Base-by-base conservation (phyloP, 2,888 invertebrate genomes). In the Hydrotaea cyrtoneurina region DNA sequence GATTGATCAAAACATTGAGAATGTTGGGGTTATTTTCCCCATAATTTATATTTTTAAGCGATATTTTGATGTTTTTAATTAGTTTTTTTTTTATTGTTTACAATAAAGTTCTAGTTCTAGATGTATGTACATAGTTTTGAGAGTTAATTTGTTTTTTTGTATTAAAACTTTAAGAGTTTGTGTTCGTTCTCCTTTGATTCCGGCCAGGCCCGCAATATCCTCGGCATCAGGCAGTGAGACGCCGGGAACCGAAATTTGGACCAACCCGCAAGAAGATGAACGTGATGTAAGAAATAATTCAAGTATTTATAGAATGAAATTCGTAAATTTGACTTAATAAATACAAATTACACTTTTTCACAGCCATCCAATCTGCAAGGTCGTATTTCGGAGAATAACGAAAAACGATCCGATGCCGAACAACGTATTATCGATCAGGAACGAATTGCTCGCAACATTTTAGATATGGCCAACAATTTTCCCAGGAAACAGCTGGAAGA, bases 101-200 rank as follows among this genome's bases (percentile, higher is more conserved):
- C 19, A 85, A 82, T 86, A 82, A 69, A 62, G 39, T 74, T 74
- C 31, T 31, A 31, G 3, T 53, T 26, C 15, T 76, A 43, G 79
- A 31, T 31, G 31, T 85, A 83, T 73, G 17, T 85, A 79, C 88
- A 83, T 66, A 84, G 86, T 87, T 86, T 74, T 23, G 82, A 69
- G 46, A 80, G 78, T 77, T 86, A 84, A 73, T 79, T 13, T 50
- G 55, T 84, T 82, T 78, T 71, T 55, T 79, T 62, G 83, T 31
- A 79, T 85, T 77, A 75, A 79, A 84, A 84, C 76, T 89, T 89
- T 85, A 93, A 96, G 96, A 87, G 96, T 96, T 59, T 97, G 96
- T 92, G 95, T 96, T 87, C 95, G 97, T 86, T 97, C 97, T 0
- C 97, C 97, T 0, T 94, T 97, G 88, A 96, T 97, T 89, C 95